Evolutionary conservation across 2,797 vertebrate genomes (phyloP).

Genomic region (Urophycis tenuis): DNA sequence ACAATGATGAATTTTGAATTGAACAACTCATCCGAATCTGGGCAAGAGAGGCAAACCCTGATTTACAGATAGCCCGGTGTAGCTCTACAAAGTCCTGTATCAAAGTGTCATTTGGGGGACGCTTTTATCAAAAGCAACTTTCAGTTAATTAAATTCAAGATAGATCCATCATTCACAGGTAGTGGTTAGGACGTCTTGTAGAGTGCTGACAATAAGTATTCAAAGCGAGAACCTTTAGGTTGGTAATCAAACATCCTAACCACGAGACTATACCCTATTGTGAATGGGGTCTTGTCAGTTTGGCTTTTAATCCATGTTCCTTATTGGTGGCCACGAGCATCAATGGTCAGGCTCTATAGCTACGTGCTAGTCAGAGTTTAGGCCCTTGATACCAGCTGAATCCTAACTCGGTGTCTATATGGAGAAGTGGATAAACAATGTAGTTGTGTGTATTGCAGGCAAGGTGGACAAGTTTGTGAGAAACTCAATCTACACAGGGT

Average conservation of each 20-base stretch:
- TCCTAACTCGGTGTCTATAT: neutral
- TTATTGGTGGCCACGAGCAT: neutral
- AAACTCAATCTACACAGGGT: conserved; percentile 73
- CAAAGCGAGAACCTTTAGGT: neutral
- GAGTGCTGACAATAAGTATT: neutral
- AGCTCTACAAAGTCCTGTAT: too few relatives aligned
- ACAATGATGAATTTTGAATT: too few relatives aligned
- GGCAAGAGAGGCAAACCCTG: too few relatives aligned
- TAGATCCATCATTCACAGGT: too few relatives aligned
- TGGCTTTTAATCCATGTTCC: too few relatives aligned
- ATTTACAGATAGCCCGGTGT: too few relatives aligned
- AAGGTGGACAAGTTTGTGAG: conserved; percentile 66
- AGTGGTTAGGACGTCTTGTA: too few relatives aligned
- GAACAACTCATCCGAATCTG: too few relatives aligned
- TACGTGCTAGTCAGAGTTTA: neutral
- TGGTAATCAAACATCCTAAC: neutral
- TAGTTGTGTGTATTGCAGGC: conserved; percentile 49
- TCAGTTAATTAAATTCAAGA: too few relatives aligned
- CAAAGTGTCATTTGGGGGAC: too few relatives aligned
- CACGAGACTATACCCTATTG: neutral
- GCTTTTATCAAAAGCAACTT: too few relatives aligned
- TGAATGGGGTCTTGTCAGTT: too few relatives aligned
- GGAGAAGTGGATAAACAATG: conserved; percentile 12
- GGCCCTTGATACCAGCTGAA: neutral
- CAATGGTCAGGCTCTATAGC: neutral